Evolutionary conservation across 2,113 vertebrate genomes (phyloP).

Genomic region (Archocentrus centrarchus): DNA sequence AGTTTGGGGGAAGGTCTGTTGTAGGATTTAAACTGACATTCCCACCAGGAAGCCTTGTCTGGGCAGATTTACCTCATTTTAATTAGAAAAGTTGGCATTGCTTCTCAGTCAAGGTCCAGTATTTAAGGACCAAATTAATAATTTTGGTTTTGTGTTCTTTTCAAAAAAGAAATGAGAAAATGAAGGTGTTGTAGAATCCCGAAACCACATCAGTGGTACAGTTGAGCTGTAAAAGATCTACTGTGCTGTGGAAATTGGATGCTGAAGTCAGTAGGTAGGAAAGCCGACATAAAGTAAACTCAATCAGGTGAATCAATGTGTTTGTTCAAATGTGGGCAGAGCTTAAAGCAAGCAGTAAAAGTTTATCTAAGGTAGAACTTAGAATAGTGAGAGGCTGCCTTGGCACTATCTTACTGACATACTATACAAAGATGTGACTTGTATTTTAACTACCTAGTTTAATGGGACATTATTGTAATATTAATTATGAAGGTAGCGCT

Average conservation of each 20-base stretch:
- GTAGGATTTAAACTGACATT: slow-evolving; percentile 25
- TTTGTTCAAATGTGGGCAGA: slow-evolving; percentile 52
- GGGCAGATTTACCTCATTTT: slow-evolving; percentile 25
- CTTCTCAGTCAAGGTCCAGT: slow-evolving; percentile 3
- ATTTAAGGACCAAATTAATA: neutral
- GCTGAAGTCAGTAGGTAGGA: slow-evolving; percentile 9
- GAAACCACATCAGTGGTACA: neutral
- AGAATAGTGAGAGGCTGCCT: neutral
- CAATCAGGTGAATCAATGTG: slow-evolving; percentile 44
- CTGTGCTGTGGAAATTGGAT: slow-evolving; percentile 23
- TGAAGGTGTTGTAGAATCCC: neutral
- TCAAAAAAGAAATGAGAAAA: neutral
- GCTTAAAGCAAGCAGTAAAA: slow-evolving; percentile 29
- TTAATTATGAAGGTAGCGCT: neutral
- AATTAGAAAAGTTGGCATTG: slow-evolving; percentile 15
- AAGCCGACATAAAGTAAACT: slow-evolving; percentile 25
- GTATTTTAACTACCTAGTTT: neutral
- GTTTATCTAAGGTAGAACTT: slow-evolving; percentile 17
- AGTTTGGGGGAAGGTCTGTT: neutral
- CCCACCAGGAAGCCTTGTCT: neutral
- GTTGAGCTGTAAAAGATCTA: neutral
- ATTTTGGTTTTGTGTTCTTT: neutral
- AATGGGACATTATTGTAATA: neutral
- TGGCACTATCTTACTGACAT: neutral
- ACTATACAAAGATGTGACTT: neutral